Evolutionary conservation across 2,113 vertebrate genomes (phyloP).

Genomic region (Ophthalmolycus amberensis): DNA sequence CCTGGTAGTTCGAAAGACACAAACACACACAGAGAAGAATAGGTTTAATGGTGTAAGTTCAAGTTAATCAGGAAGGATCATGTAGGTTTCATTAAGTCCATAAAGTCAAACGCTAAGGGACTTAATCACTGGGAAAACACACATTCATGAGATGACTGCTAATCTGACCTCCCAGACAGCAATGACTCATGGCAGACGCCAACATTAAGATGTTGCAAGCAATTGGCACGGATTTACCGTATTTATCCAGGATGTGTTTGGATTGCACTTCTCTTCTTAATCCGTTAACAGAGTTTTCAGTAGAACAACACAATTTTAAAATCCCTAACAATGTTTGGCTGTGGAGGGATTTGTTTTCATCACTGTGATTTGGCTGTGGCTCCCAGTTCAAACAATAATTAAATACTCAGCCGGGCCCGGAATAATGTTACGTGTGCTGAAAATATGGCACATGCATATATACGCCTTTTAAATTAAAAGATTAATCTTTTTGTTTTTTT

Average conservation of each 20-base stretch:
- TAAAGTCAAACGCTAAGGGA: slow-evolving; percentile 17
- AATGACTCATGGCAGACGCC: slow-evolving; percentile 49
- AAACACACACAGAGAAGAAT: not conserved
- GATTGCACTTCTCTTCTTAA: slow-evolving; percentile 25
- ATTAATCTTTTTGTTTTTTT: slow-evolving; percentile 28
- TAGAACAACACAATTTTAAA: slow-evolving; percentile 6
- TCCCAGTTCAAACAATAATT: slow-evolving; percentile 34
- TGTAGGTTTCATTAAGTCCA: slow-evolving; percentile 27
- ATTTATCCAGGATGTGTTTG: slow-evolving; percentile 44
- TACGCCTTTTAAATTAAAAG: slow-evolving; percentile 8
- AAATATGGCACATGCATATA: not conserved
- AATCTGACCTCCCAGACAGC: slow-evolving; percentile 61
- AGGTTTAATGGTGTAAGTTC: slow-evolving; percentile 24
- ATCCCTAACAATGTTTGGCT: slow-evolving; percentile 32
- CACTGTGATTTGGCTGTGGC: slow-evolving; percentile 34
- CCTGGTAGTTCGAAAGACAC: not conserved
- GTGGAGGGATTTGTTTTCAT: slow-evolving; percentile 36
- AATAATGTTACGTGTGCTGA: not conserved
- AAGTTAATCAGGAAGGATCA: slow-evolving; percentile 28
- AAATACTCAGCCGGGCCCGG: slow-evolving; percentile 3
- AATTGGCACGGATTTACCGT: slow-evolving; percentile 11
- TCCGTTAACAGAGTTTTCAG: slow-evolving; percentile 27
- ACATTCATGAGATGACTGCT: slow-evolving; percentile 49
- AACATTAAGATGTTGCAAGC: slow-evolving; percentile 2
- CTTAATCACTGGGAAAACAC: slow-evolving; percentile 47